These are phyloP conservation scores for Hemiprocne comata DNA, from an alignment of 2,113 vertebrate genomes.

Conservation along the genomic window DNA sequence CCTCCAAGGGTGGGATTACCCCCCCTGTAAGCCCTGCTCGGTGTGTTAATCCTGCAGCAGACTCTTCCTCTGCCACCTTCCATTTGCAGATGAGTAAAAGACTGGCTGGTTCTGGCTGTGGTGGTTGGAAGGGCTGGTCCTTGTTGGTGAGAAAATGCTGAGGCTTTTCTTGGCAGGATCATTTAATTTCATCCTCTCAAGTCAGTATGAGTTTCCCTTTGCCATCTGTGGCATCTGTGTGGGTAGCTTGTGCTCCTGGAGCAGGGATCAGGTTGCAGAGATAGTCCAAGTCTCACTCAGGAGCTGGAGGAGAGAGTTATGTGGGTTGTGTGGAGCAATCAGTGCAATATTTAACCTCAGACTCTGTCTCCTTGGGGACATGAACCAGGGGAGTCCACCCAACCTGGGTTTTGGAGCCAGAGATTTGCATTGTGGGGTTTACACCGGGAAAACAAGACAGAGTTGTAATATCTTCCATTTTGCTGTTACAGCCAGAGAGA, in stretches of 20 bases:
- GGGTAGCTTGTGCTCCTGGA: not conserved
- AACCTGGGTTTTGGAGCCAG: not conserved
- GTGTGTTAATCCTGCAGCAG: not conserved
- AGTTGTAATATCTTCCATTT: not conserved
- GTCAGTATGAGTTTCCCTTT: not conserved
- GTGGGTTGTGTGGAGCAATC: not conserved
- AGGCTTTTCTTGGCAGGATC: not conserved
- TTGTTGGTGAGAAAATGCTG: not conserved
- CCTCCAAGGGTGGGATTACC: not conserved
- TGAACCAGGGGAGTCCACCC: not conserved
- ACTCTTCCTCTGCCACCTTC: not conserved
- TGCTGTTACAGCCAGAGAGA: slow-evolving; percentile 76
- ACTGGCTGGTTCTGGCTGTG: not conserved
- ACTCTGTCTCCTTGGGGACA: not conserved
- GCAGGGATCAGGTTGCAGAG: not conserved
- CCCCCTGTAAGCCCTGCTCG: not conserved
- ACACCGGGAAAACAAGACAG: not conserved
- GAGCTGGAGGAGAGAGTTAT: not conserved
- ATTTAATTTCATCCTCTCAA: not conserved
- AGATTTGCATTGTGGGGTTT: not conserved
- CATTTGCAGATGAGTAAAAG: not conserved
- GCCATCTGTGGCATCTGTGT: not conserved
- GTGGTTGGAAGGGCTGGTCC: not conserved
- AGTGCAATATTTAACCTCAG: not conserved
- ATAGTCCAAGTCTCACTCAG: not conserved